Evolutionary conservation across 2,888 invertebrate genomes (phyloP).

Genomic region (Drosophila dives): DNA sequence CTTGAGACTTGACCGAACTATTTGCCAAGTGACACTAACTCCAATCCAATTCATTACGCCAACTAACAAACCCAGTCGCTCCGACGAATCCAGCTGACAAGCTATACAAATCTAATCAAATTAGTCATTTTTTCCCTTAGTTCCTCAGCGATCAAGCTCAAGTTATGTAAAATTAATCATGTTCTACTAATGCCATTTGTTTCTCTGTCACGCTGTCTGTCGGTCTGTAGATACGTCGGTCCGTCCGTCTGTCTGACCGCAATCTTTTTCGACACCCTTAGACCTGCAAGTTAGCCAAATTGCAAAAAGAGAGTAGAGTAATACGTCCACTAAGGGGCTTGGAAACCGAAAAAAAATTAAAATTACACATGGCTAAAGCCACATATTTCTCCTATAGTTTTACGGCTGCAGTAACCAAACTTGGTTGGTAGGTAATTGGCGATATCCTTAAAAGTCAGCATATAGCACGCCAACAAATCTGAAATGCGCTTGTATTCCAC

Average conservation of each 20-base stretch:
- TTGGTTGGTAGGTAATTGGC: neutral
- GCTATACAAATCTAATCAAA: neutral
- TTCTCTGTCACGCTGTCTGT: neutral
- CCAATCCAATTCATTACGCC: slow-evolving; percentile 24
- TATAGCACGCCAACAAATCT: no score
- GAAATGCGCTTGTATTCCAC: no score
- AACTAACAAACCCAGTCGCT: slow-evolving; percentile 16
- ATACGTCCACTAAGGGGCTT: neutral
- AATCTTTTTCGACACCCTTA: no score
- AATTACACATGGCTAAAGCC: neutral
- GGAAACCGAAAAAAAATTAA: neutral
- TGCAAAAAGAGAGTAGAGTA: neutral
- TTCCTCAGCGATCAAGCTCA: neutral
- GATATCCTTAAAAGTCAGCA: neutral
- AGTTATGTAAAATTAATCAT: neutral
- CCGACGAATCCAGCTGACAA: neutral
- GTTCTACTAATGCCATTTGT: neutral
- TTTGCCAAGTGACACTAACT: slow-evolving; percentile 31
- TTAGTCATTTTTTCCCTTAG: neutral
- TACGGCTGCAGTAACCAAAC: no score
- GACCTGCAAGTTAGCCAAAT: no score
- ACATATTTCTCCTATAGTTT: neutral
- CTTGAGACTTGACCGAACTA: slow-evolving; percentile 25
- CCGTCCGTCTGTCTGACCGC: no score
- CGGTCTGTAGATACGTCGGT: neutral